Evolutionary conservation across 1,140 invertebrate genomes (phyloP), one percentile per base, ranked within the genome.

Genomic region (Lepidurus packardi): DNA sequence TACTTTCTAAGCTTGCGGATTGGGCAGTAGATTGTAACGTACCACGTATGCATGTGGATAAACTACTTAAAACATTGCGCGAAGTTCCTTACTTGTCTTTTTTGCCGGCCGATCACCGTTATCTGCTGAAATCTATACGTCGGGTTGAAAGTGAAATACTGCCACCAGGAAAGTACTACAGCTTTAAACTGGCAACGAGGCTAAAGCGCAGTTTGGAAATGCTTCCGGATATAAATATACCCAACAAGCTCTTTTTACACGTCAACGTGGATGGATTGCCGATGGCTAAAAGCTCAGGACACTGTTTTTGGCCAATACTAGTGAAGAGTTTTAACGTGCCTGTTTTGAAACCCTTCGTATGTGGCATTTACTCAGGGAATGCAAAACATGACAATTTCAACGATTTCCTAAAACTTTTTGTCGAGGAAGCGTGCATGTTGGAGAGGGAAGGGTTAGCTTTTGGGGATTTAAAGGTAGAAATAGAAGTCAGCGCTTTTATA

Each of bases 81-180:
- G 2, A 47, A 47, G 16, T 47, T 47, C 45, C 45, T 47, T 47
- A 47, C 45, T 47, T 47, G 45, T 47, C 45, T 47, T 47, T 75
- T 75, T 41, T 75, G 74, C 74, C 1, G 74, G 43, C 21, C 34
- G 74, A 75, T 34, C 43, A 43, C 43, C 21, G 16, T 16, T 42
- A 4, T 75, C 34, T 43, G 8, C 7, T 75, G 74, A 75, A 75
- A 75, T 42, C 34, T 41, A 43, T 75, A 1, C 74, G 74, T 75
- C 16, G 13, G 13, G 74, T 75, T 8, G n/a, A 34, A 24, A 75
- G 34, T 75, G 43, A 16, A 41, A 16, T 16, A 42, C 13, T 75
- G 34, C 34, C n/a, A 24, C 16, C 34, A 43, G 74, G 25, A 24
- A 75, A 21, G 9, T 10, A 74, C 73, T 21, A 10, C 41, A 21